These are phyloP conservation scores for Zaprionus ghesquierei DNA, from an alignment of 1,140 invertebrate genomes.

Conservation along the genomic window DNA sequence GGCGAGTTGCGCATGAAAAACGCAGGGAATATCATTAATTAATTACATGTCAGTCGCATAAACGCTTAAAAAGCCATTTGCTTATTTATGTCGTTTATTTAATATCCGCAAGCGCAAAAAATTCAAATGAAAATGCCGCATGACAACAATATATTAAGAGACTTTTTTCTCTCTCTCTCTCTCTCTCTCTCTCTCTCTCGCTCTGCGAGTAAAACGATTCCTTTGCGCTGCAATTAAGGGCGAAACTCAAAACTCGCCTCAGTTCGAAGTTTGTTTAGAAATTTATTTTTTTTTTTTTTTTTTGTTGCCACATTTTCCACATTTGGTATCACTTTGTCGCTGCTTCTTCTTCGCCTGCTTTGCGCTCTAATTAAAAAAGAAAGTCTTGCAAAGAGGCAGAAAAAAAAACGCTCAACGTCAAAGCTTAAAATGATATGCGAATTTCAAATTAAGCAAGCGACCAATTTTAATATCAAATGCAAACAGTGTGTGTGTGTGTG, in stretches of 20 bases:
- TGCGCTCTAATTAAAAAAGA: neutral
- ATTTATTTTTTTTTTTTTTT: neutral
- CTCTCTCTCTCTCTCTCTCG: too few relatives aligned
- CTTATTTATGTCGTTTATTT: slow-evolving; percentile 44
- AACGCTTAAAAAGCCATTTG: slow-evolving; percentile 46
- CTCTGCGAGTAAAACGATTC: neutral
- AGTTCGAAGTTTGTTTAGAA: neutral
- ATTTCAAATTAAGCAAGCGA: slow-evolving; percentile 29
- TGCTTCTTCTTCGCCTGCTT: neutral
- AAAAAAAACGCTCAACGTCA: neutral
- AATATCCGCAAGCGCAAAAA: neutral
- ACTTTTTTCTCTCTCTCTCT: too few relatives aligned
- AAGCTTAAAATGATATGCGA: slow-evolving; percentile 14
- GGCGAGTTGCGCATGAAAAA: slow-evolving; percentile 1
- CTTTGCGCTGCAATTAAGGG: neutral
- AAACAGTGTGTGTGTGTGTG: neutral
- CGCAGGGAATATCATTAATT: slow-evolving; percentile 48
- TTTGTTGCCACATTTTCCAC: neutral
- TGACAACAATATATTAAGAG: slow-evolving; percentile 2
- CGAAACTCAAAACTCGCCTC: neutral
- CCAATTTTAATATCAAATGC: slow-evolving; percentile 38
- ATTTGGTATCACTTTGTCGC: neutral
- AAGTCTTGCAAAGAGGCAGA: neutral
- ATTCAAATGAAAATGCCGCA: slow-evolving; percentile 6
- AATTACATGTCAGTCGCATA: slow-evolving; percentile 48